Evolutionary conservation across 1,140 invertebrate genomes (phyloP).

Genomic region (Wasmannia auropunctata): DNA sequence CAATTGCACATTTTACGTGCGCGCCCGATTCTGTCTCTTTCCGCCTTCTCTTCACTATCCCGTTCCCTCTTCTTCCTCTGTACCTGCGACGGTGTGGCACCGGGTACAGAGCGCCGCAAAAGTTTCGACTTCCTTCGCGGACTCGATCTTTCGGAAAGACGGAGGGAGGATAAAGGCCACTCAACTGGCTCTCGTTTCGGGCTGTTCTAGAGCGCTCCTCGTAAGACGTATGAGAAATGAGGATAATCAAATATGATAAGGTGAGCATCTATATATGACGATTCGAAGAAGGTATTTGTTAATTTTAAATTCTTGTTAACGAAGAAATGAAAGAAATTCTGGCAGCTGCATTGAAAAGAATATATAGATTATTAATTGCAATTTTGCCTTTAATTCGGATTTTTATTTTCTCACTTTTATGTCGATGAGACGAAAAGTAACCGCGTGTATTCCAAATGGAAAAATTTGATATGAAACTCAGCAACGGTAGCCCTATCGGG

Average conservation of each 20-base stretch:
- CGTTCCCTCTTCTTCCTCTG: slow-evolving; percentile 5
- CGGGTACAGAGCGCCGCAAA: slow-evolving; percentile 50
- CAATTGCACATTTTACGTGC: slow-evolving; percentile 63
- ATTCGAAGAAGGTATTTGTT: neutral
- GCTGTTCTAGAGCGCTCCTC: neutral
- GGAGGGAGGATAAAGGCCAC: neutral
- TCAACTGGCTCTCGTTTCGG: neutral
- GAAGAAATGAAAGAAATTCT: neutral
- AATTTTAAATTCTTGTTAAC: neutral
- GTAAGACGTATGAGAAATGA: neutral
- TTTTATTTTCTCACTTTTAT: neutral
- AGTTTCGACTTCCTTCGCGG: slow-evolving; percentile 50
- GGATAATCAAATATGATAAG: neutral
- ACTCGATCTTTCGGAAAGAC: slow-evolving; percentile 27
- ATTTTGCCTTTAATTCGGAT: neutral
- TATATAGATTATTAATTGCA: neutral
- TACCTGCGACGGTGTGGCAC: slow-evolving; percentile 20
- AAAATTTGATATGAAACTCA: neutral
- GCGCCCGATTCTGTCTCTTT: slow-evolving; percentile 20
- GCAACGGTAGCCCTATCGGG: neutral
- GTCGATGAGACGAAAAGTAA: neutral
- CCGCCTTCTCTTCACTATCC: neutral
- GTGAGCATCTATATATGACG: neutral
- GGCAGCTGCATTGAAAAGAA: neutral
- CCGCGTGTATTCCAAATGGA: neutral